Conservation (phyloP, 2,797 vertebrate species). For the Leptatherina wallacei region DNA sequence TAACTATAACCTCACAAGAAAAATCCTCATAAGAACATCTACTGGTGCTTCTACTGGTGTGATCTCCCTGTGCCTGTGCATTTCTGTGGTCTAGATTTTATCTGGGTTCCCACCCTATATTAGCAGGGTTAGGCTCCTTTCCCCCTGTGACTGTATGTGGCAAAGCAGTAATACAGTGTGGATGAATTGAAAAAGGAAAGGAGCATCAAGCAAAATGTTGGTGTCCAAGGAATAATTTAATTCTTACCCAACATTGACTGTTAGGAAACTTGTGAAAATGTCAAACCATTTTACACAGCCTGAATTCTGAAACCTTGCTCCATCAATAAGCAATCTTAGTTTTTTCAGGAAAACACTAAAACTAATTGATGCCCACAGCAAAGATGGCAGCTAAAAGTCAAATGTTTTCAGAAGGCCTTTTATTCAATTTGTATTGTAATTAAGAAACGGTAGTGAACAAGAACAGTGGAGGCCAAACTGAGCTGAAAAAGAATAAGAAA, state of each 20-base stretch:
- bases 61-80: neutral
- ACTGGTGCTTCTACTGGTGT: neutral
- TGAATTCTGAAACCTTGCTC: neutral
- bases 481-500: neutral
- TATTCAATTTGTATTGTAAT: neutral
- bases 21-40: neutral
- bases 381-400: neutral
- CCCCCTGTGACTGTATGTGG: neutral
- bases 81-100: neutral
- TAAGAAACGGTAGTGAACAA: neutral
- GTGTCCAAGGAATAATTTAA: neutral
- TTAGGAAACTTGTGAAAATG: neutral
- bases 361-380: neutral
- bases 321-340: neutral
- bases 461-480: neutral
- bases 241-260: neutral
- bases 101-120: neutral
- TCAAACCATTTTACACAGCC: neutral
- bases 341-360: neutral
- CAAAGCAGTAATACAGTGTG: neutral
- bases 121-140: neutral
- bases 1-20: neutral
- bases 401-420: neutral
- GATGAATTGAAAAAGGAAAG: neutral
- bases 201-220: neutral